Percentiles rank a stretch among this genome's conserved stretches.
phyloP scores from a whole-genome alignment of 2,113 vertebrate genomes.

The Otis tarda region DNA sequence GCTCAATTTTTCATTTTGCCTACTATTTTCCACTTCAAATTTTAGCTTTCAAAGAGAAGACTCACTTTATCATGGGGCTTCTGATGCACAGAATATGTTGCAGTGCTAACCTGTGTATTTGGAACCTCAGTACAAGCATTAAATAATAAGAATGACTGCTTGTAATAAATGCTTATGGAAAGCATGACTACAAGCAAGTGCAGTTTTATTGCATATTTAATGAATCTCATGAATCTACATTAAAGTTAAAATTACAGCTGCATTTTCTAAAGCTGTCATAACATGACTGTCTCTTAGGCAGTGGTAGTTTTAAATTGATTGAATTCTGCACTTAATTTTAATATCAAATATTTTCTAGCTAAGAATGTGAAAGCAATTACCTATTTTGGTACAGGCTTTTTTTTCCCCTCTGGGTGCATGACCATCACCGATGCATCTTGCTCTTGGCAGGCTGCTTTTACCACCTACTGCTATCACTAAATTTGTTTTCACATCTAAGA shows the following conservation, averaged over 20 bases:
- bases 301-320: constrained; percentile 33
- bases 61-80: neutral
- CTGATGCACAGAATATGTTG: neutral
- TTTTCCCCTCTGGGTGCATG: neutral
- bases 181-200: constrained; percentile 17
- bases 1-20: constrained; percentile 28
- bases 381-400: constrained; percentile 2
- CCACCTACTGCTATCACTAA: neutral
- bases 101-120: neutral
- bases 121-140: neutral
- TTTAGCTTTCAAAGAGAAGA: constrained; percentile 12
- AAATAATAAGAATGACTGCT: neutral
- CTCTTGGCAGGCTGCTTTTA: constrained; percentile 10
- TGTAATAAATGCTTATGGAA: constrained; percentile 9
- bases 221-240: constrained; percentile 32
- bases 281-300: constrained; percentile 39
- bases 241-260: constrained; percentile 51
- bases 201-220: constrained; percentile 40
- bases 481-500: neutral
- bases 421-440: neutral
- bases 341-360: constrained; percentile 48
- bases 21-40: constrained; percentile 12
- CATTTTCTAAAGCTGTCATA: constrained; percentile 58
- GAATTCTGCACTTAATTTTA: constrained; percentile 51
- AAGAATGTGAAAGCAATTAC: constrained; percentile 17